Evolutionary conservation across 64 coral and sea anemone genomes (phyloP), one percentile per base, ranked within the genome.

Genomic region (Trachythela sp.): DNA sequence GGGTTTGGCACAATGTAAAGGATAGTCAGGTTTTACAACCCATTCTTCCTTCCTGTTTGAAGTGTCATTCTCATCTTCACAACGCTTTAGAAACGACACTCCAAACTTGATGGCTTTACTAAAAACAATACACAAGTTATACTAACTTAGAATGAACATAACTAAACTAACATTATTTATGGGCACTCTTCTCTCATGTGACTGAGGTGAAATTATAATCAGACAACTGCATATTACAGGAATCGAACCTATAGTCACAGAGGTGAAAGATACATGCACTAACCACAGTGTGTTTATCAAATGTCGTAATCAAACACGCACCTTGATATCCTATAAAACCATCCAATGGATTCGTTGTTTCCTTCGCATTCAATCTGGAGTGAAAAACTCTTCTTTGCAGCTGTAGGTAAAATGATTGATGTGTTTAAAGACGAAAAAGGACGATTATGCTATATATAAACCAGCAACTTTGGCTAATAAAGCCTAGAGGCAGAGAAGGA

Each of bases 101-200:
- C 95, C 95, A 86, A 98, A 98, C 26, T 92, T 90, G 33, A 98
- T 84, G 30, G 94, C 95, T 64, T 98, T 98, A 43, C 95, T 98
- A 37, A 38, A 80, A 84, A 14, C 48, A 51, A 80, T 89, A 48
- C 68, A 88, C 18, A 77, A 36, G n/a, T n/a, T n/a, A n/a, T n/a
- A n/a, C n/a, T n/a, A n/a, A n/a, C n/a, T n/a, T n/a, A n/a, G n/a
- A n/a, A 48, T 72, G 52, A 35, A 71, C 39, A 70, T 54, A n/a
- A n/a, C n/a, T n/a, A n/a, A n/a, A n/a, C n/a, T n/a, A n/a, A n/a
- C 45, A 64, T 8, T 26, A 72, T 36, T 88, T 88, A 2, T 27
- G 8, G 2, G 20, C n/a, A n/a, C n/a, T n/a, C n/a, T n/a, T n/a
- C n/a, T n/a, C n/a, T n/a, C n/a, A n/a, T n/a, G n/a, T n/a, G n/a